These are phyloP conservation scores for Osmoderma eremita DNA, from an alignment of 2,888 invertebrate genomes.

Conservation along the genomic window DNA sequence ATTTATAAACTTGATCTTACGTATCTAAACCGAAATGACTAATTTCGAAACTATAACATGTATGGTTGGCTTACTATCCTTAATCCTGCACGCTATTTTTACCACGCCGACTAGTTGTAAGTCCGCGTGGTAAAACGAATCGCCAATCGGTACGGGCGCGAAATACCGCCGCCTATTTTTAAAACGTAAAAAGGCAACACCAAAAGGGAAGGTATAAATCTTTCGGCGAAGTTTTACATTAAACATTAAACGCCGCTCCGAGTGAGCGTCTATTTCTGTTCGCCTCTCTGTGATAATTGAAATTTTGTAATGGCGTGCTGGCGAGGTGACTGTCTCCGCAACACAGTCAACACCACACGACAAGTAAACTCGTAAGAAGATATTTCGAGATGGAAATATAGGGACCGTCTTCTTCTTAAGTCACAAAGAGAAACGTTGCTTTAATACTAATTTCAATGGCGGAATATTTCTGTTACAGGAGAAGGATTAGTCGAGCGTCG, in stretches of 20 bases:
- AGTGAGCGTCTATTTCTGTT: constrained; percentile 37
- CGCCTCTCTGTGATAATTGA: constrained; percentile 35
- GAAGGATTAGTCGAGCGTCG: too few relatives aligned
- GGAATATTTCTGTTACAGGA: too few relatives aligned
- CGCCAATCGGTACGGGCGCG: constrained; percentile 1
- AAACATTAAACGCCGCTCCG: constrained; percentile 36
- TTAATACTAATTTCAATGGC: too few relatives aligned
- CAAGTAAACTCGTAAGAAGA: constrained; percentile 20
- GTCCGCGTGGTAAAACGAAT: background rate
- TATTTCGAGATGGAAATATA: background rate
- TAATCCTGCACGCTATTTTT: too few relatives aligned
- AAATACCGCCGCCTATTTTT: constrained; percentile 28
- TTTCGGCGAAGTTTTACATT: constrained; percentile 34
- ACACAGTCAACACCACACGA: constrained; percentile 18
- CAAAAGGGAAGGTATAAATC: constrained; percentile 35
- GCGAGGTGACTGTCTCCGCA: constrained; percentile 20
- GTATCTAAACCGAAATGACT: too few relatives aligned
- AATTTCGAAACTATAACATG: too few relatives aligned
- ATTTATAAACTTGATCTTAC: too few relatives aligned
- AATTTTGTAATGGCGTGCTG: constrained; percentile 38
- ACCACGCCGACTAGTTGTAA: too few relatives aligned
- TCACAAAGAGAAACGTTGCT: too few relatives aligned
- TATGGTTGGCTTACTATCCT: background rate
- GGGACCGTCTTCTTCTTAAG: too few relatives aligned
- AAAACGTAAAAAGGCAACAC: constrained; percentile 17